Evolutionary conservation across 2,113 vertebrate genomes (phyloP).

Genomic region (Melospiza georgiana): DNA sequence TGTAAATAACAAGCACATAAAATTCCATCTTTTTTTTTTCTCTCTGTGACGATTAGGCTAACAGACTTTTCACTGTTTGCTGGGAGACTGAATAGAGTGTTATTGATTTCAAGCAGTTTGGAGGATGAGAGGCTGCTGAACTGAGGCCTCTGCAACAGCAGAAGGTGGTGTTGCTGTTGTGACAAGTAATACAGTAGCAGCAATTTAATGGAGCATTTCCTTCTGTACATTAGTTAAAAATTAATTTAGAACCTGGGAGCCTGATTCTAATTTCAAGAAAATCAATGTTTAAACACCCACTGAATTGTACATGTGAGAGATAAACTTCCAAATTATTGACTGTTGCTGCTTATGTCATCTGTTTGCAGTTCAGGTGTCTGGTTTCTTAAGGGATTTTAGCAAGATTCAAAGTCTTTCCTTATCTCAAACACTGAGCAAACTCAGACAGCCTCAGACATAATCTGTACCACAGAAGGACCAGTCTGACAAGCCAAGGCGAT

Average conservation of each 20-base stretch:
- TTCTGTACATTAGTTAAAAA: conserved; percentile 41
- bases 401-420: conserved; percentile 61
- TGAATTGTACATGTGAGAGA: conserved; percentile 7
- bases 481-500: conserved; percentile 59
- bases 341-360: conserved; percentile 30
- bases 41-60: background rate
- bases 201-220: conserved; percentile 30
- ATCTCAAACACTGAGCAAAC: conserved; percentile 65
- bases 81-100: background rate
- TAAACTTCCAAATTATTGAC: conserved; percentile 52
- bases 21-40: background rate
- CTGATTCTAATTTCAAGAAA: conserved; percentile 3
- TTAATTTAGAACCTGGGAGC: conserved; percentile 16
- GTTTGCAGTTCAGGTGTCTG: conserved; percentile 69
- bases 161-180: background rate
- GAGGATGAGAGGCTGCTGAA: background rate
- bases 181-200: background rate
- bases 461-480: conserved; percentile 54
- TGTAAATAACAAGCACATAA: background rate
- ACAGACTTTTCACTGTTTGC: background rate
- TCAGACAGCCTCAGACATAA: conserved; percentile 61
- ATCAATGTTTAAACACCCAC: conserved; percentile 48
- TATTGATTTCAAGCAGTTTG: background rate
- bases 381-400: conserved; percentile 65
- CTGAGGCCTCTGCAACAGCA: background rate